Conservation (phyloP, 2,113 vertebrate species). For the Rhegmatorhina hoffmannsi region DNA sequence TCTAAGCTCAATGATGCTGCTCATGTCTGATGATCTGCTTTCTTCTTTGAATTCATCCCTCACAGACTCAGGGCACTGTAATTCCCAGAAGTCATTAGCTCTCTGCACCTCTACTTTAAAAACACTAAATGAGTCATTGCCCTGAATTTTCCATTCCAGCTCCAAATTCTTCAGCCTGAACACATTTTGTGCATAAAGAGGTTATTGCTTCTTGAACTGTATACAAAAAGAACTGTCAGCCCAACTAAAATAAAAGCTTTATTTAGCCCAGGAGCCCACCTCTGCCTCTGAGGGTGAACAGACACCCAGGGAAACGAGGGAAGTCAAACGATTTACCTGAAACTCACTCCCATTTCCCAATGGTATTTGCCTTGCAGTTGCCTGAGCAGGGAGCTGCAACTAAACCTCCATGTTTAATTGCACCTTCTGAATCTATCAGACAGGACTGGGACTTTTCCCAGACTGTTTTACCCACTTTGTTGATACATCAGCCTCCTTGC, state of each 20-base stretch:
- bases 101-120: neutral
- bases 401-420: neutral
- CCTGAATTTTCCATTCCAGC: neutral
- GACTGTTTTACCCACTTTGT: neutral
- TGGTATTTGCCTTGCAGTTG: neutral
- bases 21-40: neutral
- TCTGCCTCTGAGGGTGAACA: neutral
- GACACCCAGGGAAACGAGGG: neutral
- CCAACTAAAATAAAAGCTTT: slow-evolving; percentile 10
- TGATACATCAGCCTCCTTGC: neutral
- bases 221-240: neutral
- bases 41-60: neutral
- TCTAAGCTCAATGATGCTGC: neutral
- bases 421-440: neutral
- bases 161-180: slow-evolving; percentile 15
- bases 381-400: neutral
- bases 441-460: neutral
- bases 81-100: slow-evolving; percentile 2
- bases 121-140: neutral
- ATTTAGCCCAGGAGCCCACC: neutral
- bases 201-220: neutral
- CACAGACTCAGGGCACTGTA: neutral
- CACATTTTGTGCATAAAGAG: neutral
- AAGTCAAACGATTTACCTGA: neutral
- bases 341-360: neutral